These are phyloP conservation scores for Dysmachus trigonus DNA, from an alignment of 2,888 invertebrate species.

Conservation along the genomic window DNA sequence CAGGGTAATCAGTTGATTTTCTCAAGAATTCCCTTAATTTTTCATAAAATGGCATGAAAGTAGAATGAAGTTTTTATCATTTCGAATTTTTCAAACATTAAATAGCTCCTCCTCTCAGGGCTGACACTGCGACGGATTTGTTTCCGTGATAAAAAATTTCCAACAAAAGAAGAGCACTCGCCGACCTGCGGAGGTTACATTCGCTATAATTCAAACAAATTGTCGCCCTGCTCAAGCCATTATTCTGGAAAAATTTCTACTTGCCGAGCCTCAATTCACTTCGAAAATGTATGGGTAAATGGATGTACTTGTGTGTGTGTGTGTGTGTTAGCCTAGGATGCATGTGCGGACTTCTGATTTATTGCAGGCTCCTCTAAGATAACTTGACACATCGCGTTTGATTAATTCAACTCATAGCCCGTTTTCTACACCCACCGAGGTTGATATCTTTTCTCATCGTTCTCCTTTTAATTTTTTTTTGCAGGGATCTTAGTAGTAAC, in stretches of 20 bases:
- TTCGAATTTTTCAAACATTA: not conserved
- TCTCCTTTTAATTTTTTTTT: constrained; percentile 49
- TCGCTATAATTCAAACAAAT: constrained; percentile 33
- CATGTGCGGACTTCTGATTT: constrained; percentile 2
- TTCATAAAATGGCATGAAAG: not conserved
- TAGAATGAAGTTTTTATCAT: not conserved
- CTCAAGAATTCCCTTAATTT: not conserved
- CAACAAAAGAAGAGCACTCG: not conserved
- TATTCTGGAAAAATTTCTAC: constrained; percentile 20
- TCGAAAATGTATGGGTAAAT: not conserved
- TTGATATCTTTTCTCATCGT: not conserved
- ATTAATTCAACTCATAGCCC: constrained; percentile 40
- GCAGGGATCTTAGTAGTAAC: constrained; percentile 83
- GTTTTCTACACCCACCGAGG: not conserved
- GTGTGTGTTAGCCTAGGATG: not conserved
- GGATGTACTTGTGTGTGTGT: not conserved
- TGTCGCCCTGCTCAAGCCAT: constrained; percentile 4
- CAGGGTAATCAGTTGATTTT: not conserved
- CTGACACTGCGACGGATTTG: not conserved
- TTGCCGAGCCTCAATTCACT: not conserved
- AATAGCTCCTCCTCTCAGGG: not conserved
- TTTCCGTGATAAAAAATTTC: not conserved
- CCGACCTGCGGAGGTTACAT: not conserved
- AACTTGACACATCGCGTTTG: constrained; percentile 44
- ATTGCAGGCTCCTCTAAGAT: not conserved